Evolutionary conservation across 2,888 invertebrate species (phyloP).

Genomic region (Stenodera caucasica): DNA sequence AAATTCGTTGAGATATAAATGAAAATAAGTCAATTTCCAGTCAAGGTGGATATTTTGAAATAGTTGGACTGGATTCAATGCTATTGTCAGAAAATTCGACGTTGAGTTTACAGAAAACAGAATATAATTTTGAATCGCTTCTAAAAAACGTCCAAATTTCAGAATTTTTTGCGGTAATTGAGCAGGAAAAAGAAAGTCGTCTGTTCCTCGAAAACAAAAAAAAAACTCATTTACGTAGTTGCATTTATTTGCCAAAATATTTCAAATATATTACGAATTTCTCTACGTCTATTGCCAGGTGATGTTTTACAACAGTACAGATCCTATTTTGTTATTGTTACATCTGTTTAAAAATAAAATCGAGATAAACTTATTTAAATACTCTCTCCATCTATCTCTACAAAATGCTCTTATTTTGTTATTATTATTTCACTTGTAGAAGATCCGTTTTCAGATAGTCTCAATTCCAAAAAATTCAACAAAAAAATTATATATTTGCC

Average conservation of each 20-base stretch:
- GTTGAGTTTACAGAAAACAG: too few species aligned
- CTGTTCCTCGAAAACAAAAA: neutral
- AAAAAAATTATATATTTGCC: too few species aligned
- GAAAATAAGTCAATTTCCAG: neutral
- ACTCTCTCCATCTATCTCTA: too few species aligned
- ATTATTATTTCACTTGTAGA: too few species aligned
- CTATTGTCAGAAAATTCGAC: neutral
- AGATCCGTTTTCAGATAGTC: too few species aligned
- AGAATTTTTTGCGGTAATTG: too few species aligned
- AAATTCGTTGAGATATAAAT: too few species aligned
- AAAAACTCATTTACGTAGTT: neutral
- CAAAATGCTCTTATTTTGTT: too few species aligned
- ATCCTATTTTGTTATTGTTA: neutral
- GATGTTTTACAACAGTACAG: slow-evolving; percentile 11
- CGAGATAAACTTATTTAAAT: neutral
- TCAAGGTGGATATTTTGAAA: neutral
- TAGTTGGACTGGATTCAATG: neutral
- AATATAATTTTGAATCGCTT: too few species aligned
- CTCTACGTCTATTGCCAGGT: slow-evolving; percentile 16
- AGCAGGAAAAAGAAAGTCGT: too few species aligned
- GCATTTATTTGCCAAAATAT: slow-evolving; percentile 3
- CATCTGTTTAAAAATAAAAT: slow-evolving; percentile 2
- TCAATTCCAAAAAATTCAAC: too few species aligned
- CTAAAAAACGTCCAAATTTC: too few species aligned
- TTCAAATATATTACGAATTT: slow-evolving; percentile 11